Evolutionary conservation across 1,140 invertebrate genomes (phyloP), one percentile per base, ranked within the genome.

Genomic region (Zelostemma sp.): DNA sequence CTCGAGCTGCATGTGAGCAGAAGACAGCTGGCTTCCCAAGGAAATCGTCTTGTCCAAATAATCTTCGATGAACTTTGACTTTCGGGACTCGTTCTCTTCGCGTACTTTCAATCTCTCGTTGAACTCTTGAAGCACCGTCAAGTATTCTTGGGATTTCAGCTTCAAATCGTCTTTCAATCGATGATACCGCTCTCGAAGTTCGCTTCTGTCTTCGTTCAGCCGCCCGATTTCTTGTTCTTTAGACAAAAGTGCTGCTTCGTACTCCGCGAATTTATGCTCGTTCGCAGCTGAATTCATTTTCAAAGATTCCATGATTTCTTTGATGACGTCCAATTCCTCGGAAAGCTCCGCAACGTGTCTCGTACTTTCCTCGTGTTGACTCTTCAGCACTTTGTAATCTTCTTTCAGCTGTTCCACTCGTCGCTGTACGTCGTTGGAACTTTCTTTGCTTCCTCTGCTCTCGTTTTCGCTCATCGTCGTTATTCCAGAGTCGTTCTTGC

Each of bases 401-500:
- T 59, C 28, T 31, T 77, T 76, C 8, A 80, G 19, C 46, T 72
- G 47, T 45, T 65, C 69, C 5, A 71, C 45, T 41, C 61, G 62
- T 8, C 60, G 45, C 25, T 71, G 57, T 28, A 73, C 48, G 25
- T 67, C 9, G 3, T 33, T 45, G 38, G 47, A 48, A 9, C 15
- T 25, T 0, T 16, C 31, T 38, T 62, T 64, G 0, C 56, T 58
- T 1, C 46, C 68, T 15, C 65, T 60, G 3, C 25, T 59, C 1
- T 73, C 65, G 21, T 49, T 71, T 0, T 54, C 62, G 12, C 59
- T 60, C 15, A 55, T 55, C 15, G 53, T 71, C 1, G 48, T 65
- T 12, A 81, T 71, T 31, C 80, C 81, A 1, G 81, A 84, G 61
- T 84, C 81, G 40, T 81, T 72, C 56, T 74, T 79, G n/a, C 60